Base-by-base conservation (phyloP, 2,113 vertebrate genomes). In the Daboia siamensis region DNA sequence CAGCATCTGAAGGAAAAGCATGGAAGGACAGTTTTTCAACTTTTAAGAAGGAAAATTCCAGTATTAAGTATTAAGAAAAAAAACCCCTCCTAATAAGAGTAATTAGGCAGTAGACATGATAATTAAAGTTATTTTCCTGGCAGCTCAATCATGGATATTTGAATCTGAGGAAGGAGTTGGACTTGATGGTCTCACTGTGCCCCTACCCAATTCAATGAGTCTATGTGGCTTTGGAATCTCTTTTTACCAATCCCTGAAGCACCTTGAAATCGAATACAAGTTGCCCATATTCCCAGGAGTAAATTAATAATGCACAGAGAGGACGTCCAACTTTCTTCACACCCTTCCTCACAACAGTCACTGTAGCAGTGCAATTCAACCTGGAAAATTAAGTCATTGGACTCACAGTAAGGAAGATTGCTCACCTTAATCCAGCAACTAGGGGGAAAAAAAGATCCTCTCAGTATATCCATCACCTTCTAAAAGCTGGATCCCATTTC, bases 391-490 rank as follows among this genome's bases (percentile, higher is more conserved):
- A 44, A 80, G 17, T 80, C 33, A 9, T 4, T 80, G 33, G 33
- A 17, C n/a, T 80, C 33, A 8, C 20, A 20, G 5, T 23, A 80
- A 29, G 2, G 17, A 44, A 80, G 3, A 44, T 44, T 44, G 33
- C 33, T 39, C 74, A 39, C 33, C 20, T 80, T 44, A 44, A 44
- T 44, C 74, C 33, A 80, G 33, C 20, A 44, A 44, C 6, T 21
- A 2, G 6, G 3, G 20, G n/a, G 33, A 57, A 24, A 0, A 54
- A 54, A 21, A 0, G 17, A 0, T 21, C 4, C 12, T 69, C 12
- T 69, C 29, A 15, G 11, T n/a, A n/a, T 69, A 13, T 69, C 33
- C 74, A 80, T 9, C 33, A 23, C 33, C 74, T 44, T 80, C 17
- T 80, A 21, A 80, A 80, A 44, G 74, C 20, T 21, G 33, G 44